Conservation (phyloP, 53 echinoderm and acorn worm species). For the Luidia sarsii region DNA sequence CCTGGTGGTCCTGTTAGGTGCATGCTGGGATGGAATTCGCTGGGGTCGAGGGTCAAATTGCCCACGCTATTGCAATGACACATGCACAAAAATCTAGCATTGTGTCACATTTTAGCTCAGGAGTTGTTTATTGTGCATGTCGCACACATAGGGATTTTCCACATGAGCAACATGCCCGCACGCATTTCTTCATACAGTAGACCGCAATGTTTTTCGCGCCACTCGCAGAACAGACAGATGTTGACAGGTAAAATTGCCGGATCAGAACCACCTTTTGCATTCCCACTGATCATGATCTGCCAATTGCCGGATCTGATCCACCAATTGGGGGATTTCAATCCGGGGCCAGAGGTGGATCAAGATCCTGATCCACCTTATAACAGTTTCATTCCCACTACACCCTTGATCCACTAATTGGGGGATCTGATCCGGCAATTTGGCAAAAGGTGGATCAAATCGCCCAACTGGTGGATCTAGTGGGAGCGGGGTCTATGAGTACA, state of each 20-base stretch:
- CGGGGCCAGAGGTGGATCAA: not conserved
- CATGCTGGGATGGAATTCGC: no score
- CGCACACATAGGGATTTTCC: no score
- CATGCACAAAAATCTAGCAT: not conserved
- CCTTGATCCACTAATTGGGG: constrained; percentile 4
- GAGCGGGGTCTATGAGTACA: no score
- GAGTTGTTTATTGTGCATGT: no score
- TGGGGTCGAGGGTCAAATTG: no score
- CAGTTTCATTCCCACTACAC: not conserved
- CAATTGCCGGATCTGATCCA: no score
- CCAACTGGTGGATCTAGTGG: constrained; percentile 1
- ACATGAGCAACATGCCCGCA: no score
- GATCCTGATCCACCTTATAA: not conserved
- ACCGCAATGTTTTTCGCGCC: no score
- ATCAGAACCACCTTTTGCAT: not conserved
- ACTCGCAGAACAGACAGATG: not conserved
- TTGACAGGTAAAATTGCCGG: not conserved
- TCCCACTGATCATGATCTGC: no score
- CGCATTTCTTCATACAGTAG: no score
- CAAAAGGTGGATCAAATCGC: constrained; percentile 15
- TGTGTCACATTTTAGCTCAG: no score
- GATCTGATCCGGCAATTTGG: constrained; percentile 20
- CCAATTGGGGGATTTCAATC: not conserved
- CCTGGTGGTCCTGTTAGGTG: constrained; percentile 37
- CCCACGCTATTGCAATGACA: not conserved